Conservation (phyloP, 2,888 invertebrate genomes). For the Chloromyia formosa region DNA sequence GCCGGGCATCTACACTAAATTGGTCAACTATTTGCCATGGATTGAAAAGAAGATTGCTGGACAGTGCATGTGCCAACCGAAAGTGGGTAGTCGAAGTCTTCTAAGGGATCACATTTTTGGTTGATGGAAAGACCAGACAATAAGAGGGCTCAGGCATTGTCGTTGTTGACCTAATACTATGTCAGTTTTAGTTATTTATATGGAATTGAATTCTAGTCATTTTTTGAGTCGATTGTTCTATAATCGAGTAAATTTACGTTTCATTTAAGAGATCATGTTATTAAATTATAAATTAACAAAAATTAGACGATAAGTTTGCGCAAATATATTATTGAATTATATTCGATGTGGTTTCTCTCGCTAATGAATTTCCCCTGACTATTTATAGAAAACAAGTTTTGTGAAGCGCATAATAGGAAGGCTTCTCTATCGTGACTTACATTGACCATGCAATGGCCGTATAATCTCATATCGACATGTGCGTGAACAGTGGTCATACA, state of each 20-base stretch:
- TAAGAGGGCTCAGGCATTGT: neutral
- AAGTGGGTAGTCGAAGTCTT: slow-evolving; percentile 31
- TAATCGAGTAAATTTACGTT: slow-evolving; percentile 25
- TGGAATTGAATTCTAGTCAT: slow-evolving; percentile 37
- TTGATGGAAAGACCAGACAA: neutral
- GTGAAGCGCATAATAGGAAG: no score
- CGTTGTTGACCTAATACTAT: slow-evolving; percentile 7
- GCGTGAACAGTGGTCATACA: no score
- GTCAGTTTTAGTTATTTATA: slow-evolving; percentile 3
- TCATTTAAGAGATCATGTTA: slow-evolving; percentile 15
- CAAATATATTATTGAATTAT: no score
- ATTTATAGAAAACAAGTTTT: no score
- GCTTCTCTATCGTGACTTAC: no score
- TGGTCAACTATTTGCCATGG: slow-evolving; percentile 70
- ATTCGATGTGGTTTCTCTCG: no score
- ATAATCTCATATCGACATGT: no score
- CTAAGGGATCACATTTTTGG: neutral
- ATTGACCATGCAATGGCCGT: no score
- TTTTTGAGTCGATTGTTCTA: slow-evolving; percentile 18
- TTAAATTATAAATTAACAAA: neutral
- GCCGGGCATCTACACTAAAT: slow-evolving; percentile 70
- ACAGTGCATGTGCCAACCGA: slow-evolving; percentile 67
- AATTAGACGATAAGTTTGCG: no score
- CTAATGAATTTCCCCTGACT: no score
- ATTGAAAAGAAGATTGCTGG: slow-evolving; percentile 66